Conservation (phyloP, 2,797 vertebrate genomes). For the Acrossocheilus wenchowensis region DNA sequence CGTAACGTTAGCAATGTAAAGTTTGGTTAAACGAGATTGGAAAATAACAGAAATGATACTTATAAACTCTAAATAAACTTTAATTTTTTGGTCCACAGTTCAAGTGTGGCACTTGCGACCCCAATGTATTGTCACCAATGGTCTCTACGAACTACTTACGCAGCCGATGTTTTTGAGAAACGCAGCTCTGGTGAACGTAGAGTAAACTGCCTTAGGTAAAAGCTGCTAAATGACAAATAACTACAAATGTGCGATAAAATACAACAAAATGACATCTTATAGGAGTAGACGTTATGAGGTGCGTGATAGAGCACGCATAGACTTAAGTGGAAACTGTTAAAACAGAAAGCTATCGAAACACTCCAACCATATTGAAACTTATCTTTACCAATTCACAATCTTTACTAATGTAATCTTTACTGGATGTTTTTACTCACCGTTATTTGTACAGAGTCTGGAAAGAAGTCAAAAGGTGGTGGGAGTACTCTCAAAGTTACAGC, state of each 20-base stretch:
- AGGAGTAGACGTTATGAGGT: background rate
- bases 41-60: background rate
- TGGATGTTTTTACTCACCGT: conserved; percentile 35
- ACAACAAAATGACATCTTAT: background rate
- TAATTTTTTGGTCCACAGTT: background rate
- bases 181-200: background rate
- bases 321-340: background rate
- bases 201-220: background rate
- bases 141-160: background rate
- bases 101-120: background rate
- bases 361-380: background rate
- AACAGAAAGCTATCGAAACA: background rate
- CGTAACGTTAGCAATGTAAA: background rate
- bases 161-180: background rate
- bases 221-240: background rate
- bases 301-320: conserved; percentile 10
- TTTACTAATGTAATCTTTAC: background rate
- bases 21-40: background rate
- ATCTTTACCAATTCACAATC: background rate
- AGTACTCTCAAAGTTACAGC: background rate
- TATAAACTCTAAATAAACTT: background rate
- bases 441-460: background rate
- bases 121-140: background rate
- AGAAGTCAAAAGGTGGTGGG: background rate
- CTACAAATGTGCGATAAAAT: background rate